Conservation (phyloP, 2,888 invertebrate genomes). For the Linyphia triangularis region DNA sequence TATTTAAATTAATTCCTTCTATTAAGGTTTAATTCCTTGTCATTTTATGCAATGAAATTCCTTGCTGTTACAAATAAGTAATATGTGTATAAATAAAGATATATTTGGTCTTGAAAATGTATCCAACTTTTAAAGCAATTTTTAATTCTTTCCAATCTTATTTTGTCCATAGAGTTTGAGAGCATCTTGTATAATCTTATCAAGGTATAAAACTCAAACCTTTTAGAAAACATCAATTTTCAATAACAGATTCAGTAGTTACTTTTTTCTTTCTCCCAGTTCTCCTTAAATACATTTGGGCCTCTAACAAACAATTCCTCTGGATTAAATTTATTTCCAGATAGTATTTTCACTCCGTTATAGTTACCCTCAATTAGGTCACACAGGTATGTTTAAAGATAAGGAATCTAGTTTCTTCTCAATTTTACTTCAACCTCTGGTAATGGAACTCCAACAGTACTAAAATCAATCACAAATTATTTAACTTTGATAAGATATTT, state of each 20-base stretch:
- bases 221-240: slow-evolving; percentile 93
- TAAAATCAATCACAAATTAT: too few species aligned
- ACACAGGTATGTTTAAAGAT: slow-evolving; percentile 76
- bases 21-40: too few species aligned
- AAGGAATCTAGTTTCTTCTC: slow-evolving; percentile 78
- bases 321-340: slow-evolving; percentile 77
- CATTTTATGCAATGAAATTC: too few species aligned
- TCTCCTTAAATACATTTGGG: slow-evolving; percentile 86
- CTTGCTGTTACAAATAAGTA: too few species aligned
- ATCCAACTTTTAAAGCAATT: too few species aligned
- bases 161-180: too few species aligned
- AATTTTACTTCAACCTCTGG: slow-evolving; percentile 86
- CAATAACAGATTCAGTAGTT: slow-evolving; percentile 86
- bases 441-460: slow-evolving; percentile 89
- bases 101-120: too few species aligned
- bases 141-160: too few species aligned
- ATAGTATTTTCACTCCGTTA: slow-evolving; percentile 76
- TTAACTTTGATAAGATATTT: too few species aligned
- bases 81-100: too few species aligned
- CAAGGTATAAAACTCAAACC: slow-evolving; percentile 82
- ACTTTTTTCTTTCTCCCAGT: slow-evolving; percentile 88
- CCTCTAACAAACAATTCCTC: slow-evolving; percentile 86
- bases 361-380: slow-evolving; percentile 78
- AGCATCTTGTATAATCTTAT: too few species aligned
- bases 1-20: too few species aligned